These are phyloP conservation scores for Cephalopterus ornatus DNA, from an alignment of 2,113 vertebrate genomes.

Conservation along the genomic window DNA sequence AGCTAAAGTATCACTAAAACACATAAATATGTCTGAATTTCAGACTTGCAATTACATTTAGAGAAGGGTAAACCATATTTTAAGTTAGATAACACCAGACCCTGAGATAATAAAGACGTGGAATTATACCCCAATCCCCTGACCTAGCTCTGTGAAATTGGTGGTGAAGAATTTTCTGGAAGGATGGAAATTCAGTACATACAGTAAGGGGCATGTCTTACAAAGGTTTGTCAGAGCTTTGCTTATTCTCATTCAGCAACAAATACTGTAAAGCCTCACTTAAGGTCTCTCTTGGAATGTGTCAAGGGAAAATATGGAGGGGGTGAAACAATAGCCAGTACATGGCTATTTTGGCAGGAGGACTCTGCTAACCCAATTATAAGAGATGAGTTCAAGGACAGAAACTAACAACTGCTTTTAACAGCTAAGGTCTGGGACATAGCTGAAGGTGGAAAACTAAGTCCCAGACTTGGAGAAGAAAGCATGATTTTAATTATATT, in stretches of 20 bases:
- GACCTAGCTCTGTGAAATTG: not conserved
- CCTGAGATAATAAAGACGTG: not conserved
- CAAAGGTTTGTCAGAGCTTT: not conserved
- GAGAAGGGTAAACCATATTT: not conserved
- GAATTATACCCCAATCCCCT: not conserved
- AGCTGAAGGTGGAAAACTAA: not conserved
- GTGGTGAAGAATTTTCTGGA: not conserved
- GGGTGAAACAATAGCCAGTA: not conserved
- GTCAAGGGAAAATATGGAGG: not conserved
- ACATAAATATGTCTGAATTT: conserved; percentile 31
- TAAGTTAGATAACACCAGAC: not conserved
- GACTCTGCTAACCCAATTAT: not conserved
- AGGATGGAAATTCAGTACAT: not conserved
- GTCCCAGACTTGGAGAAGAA: not conserved
- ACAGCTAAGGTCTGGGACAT: not conserved
- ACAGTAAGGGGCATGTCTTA: not conserved
- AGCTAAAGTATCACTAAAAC: not conserved
- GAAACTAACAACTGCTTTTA: not conserved
- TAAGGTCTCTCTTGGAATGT: not conserved
- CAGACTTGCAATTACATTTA: not conserved
- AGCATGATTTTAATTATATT: not conserved
- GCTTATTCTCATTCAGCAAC: not conserved
- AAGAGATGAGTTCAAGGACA: not conserved
- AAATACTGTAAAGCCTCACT: not conserved
- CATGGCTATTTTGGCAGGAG: not conserved